Evolutionary conservation across 2,888 invertebrate species (phyloP), one percentile per base, ranked within the genome.

Genomic region (Perdita meconis): DNA sequence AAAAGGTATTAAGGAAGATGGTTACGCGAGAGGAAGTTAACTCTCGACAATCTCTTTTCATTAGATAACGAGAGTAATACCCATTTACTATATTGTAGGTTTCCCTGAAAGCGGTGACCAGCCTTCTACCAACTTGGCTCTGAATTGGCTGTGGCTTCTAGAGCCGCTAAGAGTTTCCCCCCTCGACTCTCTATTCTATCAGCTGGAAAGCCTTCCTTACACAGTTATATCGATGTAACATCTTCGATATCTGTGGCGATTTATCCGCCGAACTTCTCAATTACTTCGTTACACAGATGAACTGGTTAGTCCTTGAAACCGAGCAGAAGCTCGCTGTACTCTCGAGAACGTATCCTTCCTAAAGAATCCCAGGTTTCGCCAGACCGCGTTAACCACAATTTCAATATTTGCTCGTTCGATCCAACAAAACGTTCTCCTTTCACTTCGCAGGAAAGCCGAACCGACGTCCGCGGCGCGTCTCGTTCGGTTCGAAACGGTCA

Each of bases 331-430:
- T 44, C 8, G 12, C 19, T 6, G 36, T n/a, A n/a, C 36, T n/a
- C 26, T 36, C 26, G 22, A 42, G 34, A 2, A 13, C 26, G 19
- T 8, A 24, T 47, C 34, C 40, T 13, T 3, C 47, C n/a, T 13
- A 59, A 75, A 72, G 24, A 65, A 72, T 65, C 34, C 44, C 47
- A 12, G 44, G 16, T 55, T 69, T 60, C 53, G 47, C 47, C 24
- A 51, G 19, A 26, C 44, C 36, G 57, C 44, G 59, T 75, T 75
- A 64, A 75, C 55, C 72, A 22, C 53, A 65, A 60, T 72, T 73
- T 60, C 73, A 72, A 75, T 75, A 75, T 73, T 75, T 75, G 65
- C 36, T 47, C 55, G 44, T 44, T 60, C 72, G 34, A 51, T 57
- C 38, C 57, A 36, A 60, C 65, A 65, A 60, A 72, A 72, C 38